Conservation (phyloP, 2,113 vertebrate genomes). For the Anoura caudifer region DNA sequence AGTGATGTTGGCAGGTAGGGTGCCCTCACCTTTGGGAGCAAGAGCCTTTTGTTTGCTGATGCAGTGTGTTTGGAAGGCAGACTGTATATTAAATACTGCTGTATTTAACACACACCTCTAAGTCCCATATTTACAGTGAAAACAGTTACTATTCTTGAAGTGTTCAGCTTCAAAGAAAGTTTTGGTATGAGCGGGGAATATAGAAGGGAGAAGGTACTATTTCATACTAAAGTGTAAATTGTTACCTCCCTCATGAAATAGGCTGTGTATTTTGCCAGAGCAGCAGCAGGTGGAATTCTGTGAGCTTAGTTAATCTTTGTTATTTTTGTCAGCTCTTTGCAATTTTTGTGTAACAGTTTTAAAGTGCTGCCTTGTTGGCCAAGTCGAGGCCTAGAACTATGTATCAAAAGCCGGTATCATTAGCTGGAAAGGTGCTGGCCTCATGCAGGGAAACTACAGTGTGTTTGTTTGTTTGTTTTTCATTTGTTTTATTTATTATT, state of each 20-base stretch:
- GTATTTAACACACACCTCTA: slow-evolving; percentile 21
- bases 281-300: not conserved
- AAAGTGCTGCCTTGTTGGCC: not conserved
- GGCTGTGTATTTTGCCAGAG: not conserved
- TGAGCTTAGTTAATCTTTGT: not conserved
- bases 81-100: not conserved
- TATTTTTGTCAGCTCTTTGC: not conserved
- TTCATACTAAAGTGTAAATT: slow-evolving; percentile 35
- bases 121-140: not conserved
- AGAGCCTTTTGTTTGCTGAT: not conserved
- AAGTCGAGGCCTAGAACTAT: not conserved
- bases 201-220: not conserved
- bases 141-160: slow-evolving; percentile 34
- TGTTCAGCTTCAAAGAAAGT: not conserved
- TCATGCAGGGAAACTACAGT: not conserved
- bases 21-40: not conserved
- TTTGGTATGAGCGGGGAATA: not conserved
- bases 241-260: slow-evolving; percentile 27
- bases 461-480: no score
- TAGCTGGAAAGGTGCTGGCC: not conserved
- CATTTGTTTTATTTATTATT: not conserved
- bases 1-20: not conserved
- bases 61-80: not conserved
- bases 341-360: not conserved
- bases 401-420: not conserved